Percentiles rank a stretch among this genome's conserved stretches.
phyloP scores from a whole-genome alignment of 2,113 vertebrate species.

The Sylvietta virens region DNA sequence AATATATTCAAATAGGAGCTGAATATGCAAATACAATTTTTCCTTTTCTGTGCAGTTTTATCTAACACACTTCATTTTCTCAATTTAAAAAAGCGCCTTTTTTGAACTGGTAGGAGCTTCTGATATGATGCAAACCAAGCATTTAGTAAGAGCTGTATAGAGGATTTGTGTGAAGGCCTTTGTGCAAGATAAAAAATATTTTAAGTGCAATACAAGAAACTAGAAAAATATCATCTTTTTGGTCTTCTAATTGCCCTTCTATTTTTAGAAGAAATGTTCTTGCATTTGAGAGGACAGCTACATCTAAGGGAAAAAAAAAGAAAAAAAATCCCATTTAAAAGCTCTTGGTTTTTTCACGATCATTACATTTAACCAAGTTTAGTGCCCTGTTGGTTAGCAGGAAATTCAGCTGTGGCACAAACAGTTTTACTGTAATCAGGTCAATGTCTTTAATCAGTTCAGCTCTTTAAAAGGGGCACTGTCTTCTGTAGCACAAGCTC shows the following conservation, averaged over 20 bases:
- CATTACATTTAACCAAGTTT: neutral
- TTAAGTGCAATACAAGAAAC: slow-evolving; percentile 58
- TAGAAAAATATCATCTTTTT: slow-evolving; percentile 53
- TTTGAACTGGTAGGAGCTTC: slow-evolving; percentile 65
- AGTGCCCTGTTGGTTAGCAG: slow-evolving; percentile 28
- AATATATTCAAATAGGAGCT: slow-evolving; percentile 70
- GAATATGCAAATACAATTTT: slow-evolving; percentile 68
- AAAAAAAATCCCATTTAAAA: slow-evolving; percentile 31
- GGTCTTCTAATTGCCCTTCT: slow-evolving; percentile 9
- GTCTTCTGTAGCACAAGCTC: slow-evolving; percentile 49
- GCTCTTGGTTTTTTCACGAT: neutral
- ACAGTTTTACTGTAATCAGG: slow-evolving; percentile 49
- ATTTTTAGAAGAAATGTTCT: slow-evolving; percentile 14
- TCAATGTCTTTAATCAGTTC: slow-evolving; percentile 60
- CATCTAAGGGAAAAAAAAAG: neutral
- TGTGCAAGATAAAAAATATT: slow-evolving; percentile 67
- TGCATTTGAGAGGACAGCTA: slow-evolving; percentile 26
- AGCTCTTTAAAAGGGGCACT: slow-evolving; percentile 57
- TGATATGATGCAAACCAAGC: slow-evolving; percentile 68
- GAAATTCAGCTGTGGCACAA: slow-evolving; percentile 48
- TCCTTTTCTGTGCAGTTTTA: slow-evolving; percentile 65
- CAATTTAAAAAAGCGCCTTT: slow-evolving; percentile 29
- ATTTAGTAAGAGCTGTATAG: slow-evolving; percentile 69
- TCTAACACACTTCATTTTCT: slow-evolving; percentile 64
- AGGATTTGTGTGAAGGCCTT: slow-evolving; percentile 68